Conservation (phyloP, 2,888 invertebrate species). For the Autographa gamma region DNA sequence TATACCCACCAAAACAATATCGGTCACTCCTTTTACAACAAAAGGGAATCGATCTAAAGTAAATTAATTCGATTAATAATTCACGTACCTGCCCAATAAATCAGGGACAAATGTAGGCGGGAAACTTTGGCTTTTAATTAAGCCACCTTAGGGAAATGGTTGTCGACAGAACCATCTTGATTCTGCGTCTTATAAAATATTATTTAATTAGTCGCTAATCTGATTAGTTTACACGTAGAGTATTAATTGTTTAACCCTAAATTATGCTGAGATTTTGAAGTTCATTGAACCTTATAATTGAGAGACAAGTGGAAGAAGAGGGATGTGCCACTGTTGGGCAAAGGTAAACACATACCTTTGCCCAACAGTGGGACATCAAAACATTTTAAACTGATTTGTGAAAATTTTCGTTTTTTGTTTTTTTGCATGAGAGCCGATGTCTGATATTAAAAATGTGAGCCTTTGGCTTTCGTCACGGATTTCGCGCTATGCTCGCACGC, state of each 20-base stretch:
- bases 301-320: no score
- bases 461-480: background rate
- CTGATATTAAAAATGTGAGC: background rate
- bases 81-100: constrained; percentile 19
- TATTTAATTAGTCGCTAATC: background rate
- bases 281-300: background rate
- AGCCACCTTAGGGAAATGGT: constrained; percentile 7
- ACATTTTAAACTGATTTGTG: no score
- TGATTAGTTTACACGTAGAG: background rate
- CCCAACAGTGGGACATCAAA: no score
- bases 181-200: constrained; percentile 13
- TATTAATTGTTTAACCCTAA: background rate
- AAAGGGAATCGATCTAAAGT: background rate
- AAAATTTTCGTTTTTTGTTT: no score
- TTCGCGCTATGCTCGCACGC: background rate
- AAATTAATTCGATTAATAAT: constrained; percentile 21
- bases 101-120: constrained; percentile 15
- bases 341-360: no score
- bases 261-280: background rate
- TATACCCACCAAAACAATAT: background rate
- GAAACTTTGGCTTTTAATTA: constrained; percentile 19
- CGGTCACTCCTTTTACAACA: background rate
- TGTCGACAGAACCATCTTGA: constrained; percentile 12
- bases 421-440: background rate
- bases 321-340: no score